Evolutionary conservation across 2,888 invertebrate species (phyloP), one percentile per base, ranked within the genome.

Genomic region (Heliconius erato): DNA sequence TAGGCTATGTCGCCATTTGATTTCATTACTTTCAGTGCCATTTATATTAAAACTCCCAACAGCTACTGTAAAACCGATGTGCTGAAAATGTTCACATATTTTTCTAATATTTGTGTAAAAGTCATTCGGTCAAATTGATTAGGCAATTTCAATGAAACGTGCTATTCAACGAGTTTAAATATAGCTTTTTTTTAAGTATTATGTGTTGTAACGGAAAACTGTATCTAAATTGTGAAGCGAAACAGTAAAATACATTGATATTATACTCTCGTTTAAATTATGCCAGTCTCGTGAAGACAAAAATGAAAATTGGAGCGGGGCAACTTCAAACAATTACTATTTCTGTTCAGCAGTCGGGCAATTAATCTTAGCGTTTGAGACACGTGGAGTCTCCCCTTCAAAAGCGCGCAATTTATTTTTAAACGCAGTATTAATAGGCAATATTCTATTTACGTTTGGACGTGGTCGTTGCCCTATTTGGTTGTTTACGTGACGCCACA

Each of bases 381-480:
- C 94, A 94, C 93, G 92, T 94, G 93, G 91, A 88, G 89, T 89
- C 90, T 92, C 92, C 93, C 93, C 87, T 85, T 83, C 82, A 81
- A 84, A 86, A 84, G 91, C 91, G 87, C 87, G 88, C 88, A 88
- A 89, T 92, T 93, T 94, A 94, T 94, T 93, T 93, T 93, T 91
- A 91, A 71, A 91, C 90, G 87, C 85, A 85, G 89, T 95, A 95
- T 93, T 92, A 92, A 92, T 95, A 95, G 94, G 92, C 88, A 88
- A 89, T 89, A 89, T 89, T 91, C 94, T 95, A 95, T 95, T 95
- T 95, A 90, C 89, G 93, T 94, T 90, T 85, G 87, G 89, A 81
- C 89, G 88, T 94, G 95, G 94, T 95, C 95, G 93, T 94, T 95
- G 94, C 95, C 95, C 95, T 94, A 94, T 94, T 94, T 95, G 95